phyloP scores from a whole-genome alignment of 2,797 vertebrate species.

The Holocentrus rufus region DNA sequence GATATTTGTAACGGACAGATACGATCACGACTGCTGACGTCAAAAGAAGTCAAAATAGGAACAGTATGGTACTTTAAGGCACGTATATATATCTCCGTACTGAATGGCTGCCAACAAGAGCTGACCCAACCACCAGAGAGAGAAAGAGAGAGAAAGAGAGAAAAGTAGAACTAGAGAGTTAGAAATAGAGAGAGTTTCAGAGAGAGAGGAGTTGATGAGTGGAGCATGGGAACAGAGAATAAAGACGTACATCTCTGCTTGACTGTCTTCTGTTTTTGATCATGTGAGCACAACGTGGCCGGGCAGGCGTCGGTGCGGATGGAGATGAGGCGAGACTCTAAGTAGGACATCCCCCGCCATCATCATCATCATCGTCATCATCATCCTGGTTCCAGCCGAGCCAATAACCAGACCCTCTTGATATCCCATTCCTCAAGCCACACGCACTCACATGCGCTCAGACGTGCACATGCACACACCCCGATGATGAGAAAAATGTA shows the following conservation, averaged over 20 bases:
- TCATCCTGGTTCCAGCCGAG: conserved; percentile 66
- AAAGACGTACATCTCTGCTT: conserved; percentile 19
- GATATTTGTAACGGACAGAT: too few relatives aligned
- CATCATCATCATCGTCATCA: too few relatives aligned
- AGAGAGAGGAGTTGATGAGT: conserved; percentile 2
- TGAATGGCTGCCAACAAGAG: too few relatives aligned
- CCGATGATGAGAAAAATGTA: conserved; percentile 76
- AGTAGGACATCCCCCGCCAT: conserved; percentile 70
- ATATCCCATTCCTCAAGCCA: conserved; percentile 72
- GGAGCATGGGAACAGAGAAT: conserved; percentile 31
- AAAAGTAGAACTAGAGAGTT: too few relatives aligned
- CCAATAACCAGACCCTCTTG: conserved; percentile 76
- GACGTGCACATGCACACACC: conserved; percentile 56
- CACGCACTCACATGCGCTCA: conserved; percentile 31
- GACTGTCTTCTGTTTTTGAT: conserved; percentile 53
- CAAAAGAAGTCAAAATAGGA: too few relatives aligned
- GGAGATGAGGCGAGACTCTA: conserved; percentile 59
- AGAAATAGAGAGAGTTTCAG: conserved; percentile 8
- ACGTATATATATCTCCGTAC: too few relatives aligned
- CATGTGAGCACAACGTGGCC: conserved; percentile 52
- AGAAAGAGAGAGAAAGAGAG: too few relatives aligned
- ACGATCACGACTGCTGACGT: too few relatives aligned
- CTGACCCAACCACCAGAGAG: too few relatives aligned
- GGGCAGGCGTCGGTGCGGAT: conserved; percentile 58
- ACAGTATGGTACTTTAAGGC: too few relatives aligned